Conservation (phyloP, 2,797 vertebrate species). For the Catostomus latipinnis region DNA sequence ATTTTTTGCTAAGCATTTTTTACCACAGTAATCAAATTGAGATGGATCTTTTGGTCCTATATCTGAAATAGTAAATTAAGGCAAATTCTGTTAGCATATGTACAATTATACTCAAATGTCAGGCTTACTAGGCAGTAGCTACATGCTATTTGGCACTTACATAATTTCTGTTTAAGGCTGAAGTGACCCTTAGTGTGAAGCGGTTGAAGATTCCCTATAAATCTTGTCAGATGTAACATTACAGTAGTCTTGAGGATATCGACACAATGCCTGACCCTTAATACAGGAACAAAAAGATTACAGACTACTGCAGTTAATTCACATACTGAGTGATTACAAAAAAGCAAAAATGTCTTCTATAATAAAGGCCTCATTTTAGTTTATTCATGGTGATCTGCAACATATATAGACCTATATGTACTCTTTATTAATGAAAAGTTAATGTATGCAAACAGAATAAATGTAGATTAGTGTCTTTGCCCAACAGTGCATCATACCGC, state of each 20-base stretch:
- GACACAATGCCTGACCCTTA: constrained; percentile 1
- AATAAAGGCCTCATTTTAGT: constrained; percentile 36
- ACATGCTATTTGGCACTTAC: constrained; percentile 73
- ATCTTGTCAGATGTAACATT: not conserved
- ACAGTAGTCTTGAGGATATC: not conserved
- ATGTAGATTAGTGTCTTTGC: constrained; percentile 67
- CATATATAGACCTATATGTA: constrained; percentile 19
- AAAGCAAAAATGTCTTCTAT: not conserved
- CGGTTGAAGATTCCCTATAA: constrained; percentile 31
- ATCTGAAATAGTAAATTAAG: constrained; percentile 52
- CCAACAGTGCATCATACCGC: constrained; percentile 47
- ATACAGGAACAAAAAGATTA: not conserved
- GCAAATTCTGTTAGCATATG: constrained; percentile 28
- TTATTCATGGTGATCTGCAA: not conserved
- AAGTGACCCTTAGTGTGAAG: constrained; percentile 40
- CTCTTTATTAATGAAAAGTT: constrained; percentile 10
- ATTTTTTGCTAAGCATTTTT: constrained; percentile 21
- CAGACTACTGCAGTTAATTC: constrained; percentile 1
- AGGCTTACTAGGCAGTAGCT: constrained; percentile 32
- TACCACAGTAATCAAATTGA: constrained; percentile 23
- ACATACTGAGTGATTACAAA: not conserved
- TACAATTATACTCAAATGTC: constrained; percentile 47
- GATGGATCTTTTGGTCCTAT: constrained; percentile 28
- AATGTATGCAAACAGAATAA: constrained; percentile 35
- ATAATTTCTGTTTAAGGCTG: constrained; percentile 70